These are phyloP conservation scores for Ailurus styani DNA, from an alignment of 2,113 vertebrate species.

Conservation along the genomic window DNA sequence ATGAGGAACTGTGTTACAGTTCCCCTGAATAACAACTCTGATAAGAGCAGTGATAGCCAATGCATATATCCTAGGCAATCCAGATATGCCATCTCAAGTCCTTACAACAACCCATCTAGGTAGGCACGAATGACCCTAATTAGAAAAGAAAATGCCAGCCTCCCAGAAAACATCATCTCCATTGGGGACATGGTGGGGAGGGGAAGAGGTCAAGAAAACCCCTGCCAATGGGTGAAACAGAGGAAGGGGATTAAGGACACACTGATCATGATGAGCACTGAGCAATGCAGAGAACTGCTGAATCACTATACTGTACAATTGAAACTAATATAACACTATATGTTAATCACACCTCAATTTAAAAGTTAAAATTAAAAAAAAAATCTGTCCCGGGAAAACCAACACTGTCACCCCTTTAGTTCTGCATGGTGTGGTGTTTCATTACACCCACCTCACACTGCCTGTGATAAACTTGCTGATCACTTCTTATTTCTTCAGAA, in stretches of 20 bases:
- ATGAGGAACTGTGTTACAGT: background rate
- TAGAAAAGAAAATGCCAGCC: background rate
- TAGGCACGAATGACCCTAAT: background rate
- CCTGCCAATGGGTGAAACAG: background rate
- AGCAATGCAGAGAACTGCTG: background rate
- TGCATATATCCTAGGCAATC: background rate
- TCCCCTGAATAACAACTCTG: no score
- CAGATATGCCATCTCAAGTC: background rate
- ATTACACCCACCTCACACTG: background rate
- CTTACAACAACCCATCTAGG: background rate
- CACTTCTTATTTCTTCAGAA: background rate
- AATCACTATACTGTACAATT: background rate
- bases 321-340: background rate
- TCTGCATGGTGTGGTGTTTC: no score
- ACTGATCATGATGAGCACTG: background rate
- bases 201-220: background rate
- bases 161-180: background rate
- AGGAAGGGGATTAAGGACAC: background rate
- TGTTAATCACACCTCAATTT: background rate
- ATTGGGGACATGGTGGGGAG: background rate
- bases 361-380: background rate
- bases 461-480: background rate
- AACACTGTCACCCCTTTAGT: background rate
- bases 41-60: background rate
- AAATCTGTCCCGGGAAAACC: background rate